phyloP scores from a whole-genome alignment of 2,797 vertebrate genomes.

The Manis javanica region DNA sequence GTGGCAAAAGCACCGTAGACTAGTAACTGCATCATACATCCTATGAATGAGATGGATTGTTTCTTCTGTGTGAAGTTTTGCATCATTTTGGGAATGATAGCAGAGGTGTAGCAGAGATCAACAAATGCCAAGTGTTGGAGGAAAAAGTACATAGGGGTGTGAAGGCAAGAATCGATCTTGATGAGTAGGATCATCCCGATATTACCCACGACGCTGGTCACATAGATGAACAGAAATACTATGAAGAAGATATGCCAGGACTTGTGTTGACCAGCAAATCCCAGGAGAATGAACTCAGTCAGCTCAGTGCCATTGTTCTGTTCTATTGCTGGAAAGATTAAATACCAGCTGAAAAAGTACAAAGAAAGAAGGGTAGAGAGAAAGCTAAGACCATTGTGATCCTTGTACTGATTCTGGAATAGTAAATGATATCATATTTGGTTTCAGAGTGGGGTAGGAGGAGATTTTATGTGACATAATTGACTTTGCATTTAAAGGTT shows the following conservation, averaged over 20 bases:
- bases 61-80: neutral
- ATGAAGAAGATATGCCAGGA: slow-evolving; percentile 49
- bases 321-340: slow-evolving; percentile 33
- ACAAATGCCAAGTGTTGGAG: slow-evolving; percentile 72
- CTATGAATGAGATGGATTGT: slow-evolving; percentile 61
- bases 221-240: slow-evolving; percentile 60
- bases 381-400: neutral
- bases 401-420: neutral
- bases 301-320: slow-evolving; percentile 37
- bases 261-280: slow-evolving; percentile 49
- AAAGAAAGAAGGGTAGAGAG: neutral
- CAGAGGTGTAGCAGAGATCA: slow-evolving; percentile 73
- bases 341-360: slow-evolving; percentile 8
- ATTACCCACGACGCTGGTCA: slow-evolving; percentile 40
- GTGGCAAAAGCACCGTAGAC: slow-evolving; percentile 63
- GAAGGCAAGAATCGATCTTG: slow-evolving; percentile 45
- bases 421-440: neutral
- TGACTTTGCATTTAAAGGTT: neutral
- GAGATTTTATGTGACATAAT: neutral
- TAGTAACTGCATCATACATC: slow-evolving; percentile 56
- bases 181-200: slow-evolving; percentile 70
- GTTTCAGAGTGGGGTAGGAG: neutral
- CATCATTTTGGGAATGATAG: slow-evolving; percentile 74
- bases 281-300: slow-evolving; percentile 69
- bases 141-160: slow-evolving; percentile 72